Evolutionary conservation across 2,797 vertebrate genomes (phyloP), one percentile per base, ranked within the genome.

Genomic region (Lates japonicus): DNA sequence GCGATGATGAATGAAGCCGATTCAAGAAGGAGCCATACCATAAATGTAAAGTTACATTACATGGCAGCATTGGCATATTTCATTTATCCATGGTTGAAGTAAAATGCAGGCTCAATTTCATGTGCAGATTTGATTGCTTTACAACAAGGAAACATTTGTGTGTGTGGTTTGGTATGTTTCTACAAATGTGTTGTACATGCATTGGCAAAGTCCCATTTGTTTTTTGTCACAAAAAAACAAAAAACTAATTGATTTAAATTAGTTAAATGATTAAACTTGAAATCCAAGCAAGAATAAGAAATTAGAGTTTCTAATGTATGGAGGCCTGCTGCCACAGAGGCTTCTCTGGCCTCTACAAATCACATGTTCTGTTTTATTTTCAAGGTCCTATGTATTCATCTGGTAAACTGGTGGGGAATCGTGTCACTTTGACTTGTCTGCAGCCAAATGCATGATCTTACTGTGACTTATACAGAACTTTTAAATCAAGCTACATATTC

Each of bases 1-100:
- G 68, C 11, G 5, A 16, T 70, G 64, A 76, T 64, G 81, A 51
- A 80, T 12, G 62, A 1, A 42, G 22, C 31, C 4, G 10, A 55
- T 44, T 68, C 62, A 42, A 64, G 25, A 51, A 31, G 69, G 33
- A 64, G 10, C 22, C 35, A 2, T 9, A 12, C 25, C 41, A 14
- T 57, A 17, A 35, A 49, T 13, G 61, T 3, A 9, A 54, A 25
- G n/a, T 19, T 12, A 25, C 61, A 42, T 54, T 44, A 63, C 62
- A 10, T 22, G 20, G 63, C 66, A 25, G 29, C 55, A 55, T 51
- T 39, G 49, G n/a, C 48, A 44, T 4, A 20, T 42, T 65, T 68
- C 5, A 66, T 22, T 76, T 33, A 72, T 61, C 51, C 17, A 14
- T 0, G 29, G 7, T 16, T 37, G 2, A 49, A 44, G 16, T 35